Evolutionary conservation across 2,797 vertebrate genomes (phyloP).

Genomic region (Rhinatrema bivittatum): DNA sequence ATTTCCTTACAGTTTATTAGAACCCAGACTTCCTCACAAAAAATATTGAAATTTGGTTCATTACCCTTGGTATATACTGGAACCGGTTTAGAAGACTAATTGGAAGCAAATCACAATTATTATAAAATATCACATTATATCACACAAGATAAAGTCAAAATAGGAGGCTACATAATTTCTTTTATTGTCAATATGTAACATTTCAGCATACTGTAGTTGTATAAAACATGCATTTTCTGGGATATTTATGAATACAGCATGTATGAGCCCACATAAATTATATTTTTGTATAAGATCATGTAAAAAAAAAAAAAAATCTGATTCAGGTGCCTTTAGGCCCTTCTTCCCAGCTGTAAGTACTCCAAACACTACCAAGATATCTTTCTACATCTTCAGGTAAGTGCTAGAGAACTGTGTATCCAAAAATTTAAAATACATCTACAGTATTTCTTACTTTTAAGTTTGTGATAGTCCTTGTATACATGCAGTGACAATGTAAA

Average conservation of each 20-base stretch:
- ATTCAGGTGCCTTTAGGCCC: constrained; percentile 65
- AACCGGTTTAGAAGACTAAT: too few species aligned
- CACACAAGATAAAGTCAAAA: constrained; percentile 4
- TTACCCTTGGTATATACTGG: too few species aligned
- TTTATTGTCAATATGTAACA: constrained; percentile 77
- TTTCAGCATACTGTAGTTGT: constrained; percentile 64
- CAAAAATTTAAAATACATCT: constrained; percentile 71
- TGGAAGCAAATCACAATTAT: too few species aligned
- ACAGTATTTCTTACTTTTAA: constrained; percentile 67
- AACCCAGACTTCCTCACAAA: too few species aligned
- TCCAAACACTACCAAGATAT: constrained; percentile 53
- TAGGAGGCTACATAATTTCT: constrained; percentile 60
- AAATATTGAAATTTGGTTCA: too few species aligned
- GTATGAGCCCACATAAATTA: constrained; percentile 81
- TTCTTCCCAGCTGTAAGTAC: constrained; percentile 63
- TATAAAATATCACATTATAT: too few species aligned
- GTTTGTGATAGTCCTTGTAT: constrained; percentile 51
- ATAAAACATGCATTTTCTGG: constrained; percentile 81
- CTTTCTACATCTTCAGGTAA: constrained; percentile 58
- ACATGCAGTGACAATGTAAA: constrained; percentile 65
- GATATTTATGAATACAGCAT: constrained; percentile 79
- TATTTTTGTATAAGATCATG: constrained; percentile 70
- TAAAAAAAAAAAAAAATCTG: constrained; percentile 71
- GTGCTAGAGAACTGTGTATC: constrained; percentile 59
- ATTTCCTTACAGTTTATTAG: too few species aligned